Evolutionary conservation across 1,140 invertebrate species (phyloP), one percentile per base, ranked within the genome.

Genomic region (Tribolium castaneum): DNA sequence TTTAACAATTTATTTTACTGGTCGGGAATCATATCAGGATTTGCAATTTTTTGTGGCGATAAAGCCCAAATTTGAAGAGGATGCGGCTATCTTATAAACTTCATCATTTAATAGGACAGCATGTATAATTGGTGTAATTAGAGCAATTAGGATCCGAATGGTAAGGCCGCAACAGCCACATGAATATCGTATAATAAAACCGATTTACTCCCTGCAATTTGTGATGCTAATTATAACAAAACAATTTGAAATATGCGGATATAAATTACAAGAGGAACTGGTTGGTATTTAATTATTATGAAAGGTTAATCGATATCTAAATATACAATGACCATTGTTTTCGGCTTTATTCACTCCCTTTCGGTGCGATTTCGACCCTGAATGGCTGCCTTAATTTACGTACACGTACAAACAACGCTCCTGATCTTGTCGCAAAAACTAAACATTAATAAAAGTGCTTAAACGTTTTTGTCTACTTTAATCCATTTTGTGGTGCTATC

Each of bases 221-320:
- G 59, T 35, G 59, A 66, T 66, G 59, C 59, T 66, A 66, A 66
- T 66, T 66, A 66, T 66, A 66, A 66, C 59, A 66, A 66, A 66
- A 66, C 59, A 66, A 66, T 66, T 35, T 66, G 59, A 66, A 66
- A 66, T 66, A 66, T 34, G 59, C 59, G n/a, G 59, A 66, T 66
- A 66, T 66, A 66, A 66, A 66, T 66, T 30, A 66, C 16, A 30
- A 59, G 54, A 59, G 25, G 19, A 66, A 25, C 51, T 66, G 59
- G 45, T 34, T 66, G 25, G 59, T 66, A 66, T 66, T 66, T 66
- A 66, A 66, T 66, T 66, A 35, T 66, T 13, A 66, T 66, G 25
- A 66, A 66, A 66, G 59, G 22, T 66, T 66, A 35, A 35, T 66
- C 30, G 59, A 66, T 66, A 66, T 66, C 59, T 66, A 66, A 66